Conservation (phyloP, 92 coral and sea anemone species). For the Actinernus sp. region DNA sequence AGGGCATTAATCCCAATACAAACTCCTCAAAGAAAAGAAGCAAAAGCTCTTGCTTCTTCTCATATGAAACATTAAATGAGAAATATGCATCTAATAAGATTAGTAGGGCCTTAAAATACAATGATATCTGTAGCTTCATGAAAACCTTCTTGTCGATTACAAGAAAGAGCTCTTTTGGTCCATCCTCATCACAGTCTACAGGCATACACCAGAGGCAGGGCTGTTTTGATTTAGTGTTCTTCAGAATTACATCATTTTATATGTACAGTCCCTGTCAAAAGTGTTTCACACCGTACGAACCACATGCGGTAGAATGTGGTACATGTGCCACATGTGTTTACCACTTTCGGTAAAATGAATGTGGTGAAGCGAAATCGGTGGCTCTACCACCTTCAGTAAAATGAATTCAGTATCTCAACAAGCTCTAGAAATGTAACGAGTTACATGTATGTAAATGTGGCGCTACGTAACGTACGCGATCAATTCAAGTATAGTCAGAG, state of each 20-base stretch:
- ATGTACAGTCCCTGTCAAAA: neutral
- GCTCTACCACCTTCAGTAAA: too few species aligned
- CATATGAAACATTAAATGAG: constrained; percentile 12
- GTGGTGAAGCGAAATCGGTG: too few species aligned
- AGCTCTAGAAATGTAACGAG: too few species aligned
- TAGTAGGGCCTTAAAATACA: neutral
- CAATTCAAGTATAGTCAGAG: too few species aligned
- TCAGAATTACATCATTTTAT: neutral
- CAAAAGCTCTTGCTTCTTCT: constrained; percentile 9
- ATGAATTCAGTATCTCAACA: too few species aligned
- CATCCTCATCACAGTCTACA: neutral
- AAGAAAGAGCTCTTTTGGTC: constrained; percentile 2
- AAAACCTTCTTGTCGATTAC: constrained; percentile 12
- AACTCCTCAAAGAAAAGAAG: constrained; percentile 3
- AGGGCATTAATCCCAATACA: constrained; percentile 3
- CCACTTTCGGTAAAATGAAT: too few species aligned
- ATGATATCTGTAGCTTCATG: neutral
- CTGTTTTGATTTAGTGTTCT: constrained; percentile 2
- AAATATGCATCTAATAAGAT: constrained; percentile 6
- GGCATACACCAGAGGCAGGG: constrained; percentile 8
- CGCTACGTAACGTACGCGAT: too few species aligned
- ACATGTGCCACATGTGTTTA: too few species aligned
- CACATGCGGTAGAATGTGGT: too few species aligned
- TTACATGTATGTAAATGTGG: too few species aligned
- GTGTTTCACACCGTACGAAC: too few species aligned